Evolutionary conservation across 2,113 vertebrate species (phyloP), one percentile per base, ranked within the genome.

Genomic region (Hypomesus transpacificus): DNA sequence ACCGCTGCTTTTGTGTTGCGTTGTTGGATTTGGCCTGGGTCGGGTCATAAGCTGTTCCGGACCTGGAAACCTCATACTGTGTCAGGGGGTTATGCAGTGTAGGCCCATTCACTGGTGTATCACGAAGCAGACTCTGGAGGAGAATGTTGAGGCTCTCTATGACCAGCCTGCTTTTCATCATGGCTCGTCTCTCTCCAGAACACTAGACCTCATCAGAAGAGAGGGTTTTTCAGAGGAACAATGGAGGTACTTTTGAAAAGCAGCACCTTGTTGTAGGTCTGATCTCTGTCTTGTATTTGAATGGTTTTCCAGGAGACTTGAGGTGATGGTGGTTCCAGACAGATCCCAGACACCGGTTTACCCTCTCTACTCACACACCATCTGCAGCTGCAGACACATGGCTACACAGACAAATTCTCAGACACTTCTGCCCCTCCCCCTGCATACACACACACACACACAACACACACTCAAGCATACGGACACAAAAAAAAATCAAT

Each of bases 321-420:
- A 9, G 11, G 39, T 46, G 39, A 46, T 46, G 75, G 68, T 71
- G 61, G 61, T n/a, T 64, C 28, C 61, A 64, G 61, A 64, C 61
- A 82, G 69, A 73, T 82, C 76, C 74, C 71, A 76, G 57, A 66
- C 59, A 78, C 74, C 71, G 61, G 72, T 76, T 78, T 69, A 69
- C 74, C 70, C 64, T 39, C 60, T 75, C 59, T 78, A 78, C 83
- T 78, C 75, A 76, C 67, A 80, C 83, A 77, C 77, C 84, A 85
- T 78, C 79, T 84, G 67, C 77, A 78, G 77, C 46, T 59, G 77
- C 65, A 70, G 80, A 66, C 82, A 77, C 76, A 78, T 70, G 60
- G 70, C 66, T 75, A 68, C 75, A 63, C 59, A 81, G 76, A 72
- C 63, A 73, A 61, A n/a, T 16, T 18, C 28, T 31, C 81, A 85